A percentile compares a stretch with the other conserved stretches of the same genome.
Evolutionary conservation across 92 coral and sea anemone genomes (phyloP).

Genomic region (Epizoanthus ramosus): DNA sequence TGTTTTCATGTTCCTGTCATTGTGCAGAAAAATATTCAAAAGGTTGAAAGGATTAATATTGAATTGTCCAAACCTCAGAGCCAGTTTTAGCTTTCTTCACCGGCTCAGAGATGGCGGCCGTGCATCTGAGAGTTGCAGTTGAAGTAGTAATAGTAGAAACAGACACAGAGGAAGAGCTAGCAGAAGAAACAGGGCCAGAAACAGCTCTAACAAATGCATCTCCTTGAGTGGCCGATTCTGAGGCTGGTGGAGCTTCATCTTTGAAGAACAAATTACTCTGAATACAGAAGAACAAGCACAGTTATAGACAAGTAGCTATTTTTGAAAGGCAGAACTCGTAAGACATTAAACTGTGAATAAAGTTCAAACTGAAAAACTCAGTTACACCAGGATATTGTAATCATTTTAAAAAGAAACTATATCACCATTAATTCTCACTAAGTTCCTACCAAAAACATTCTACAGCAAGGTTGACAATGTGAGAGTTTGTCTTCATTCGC

Average conservation of each 20-base stretch:
- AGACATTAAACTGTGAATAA: not conserved
- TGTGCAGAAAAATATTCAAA: no score
- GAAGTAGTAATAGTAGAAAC: constrained; percentile 45
- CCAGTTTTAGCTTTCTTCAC: constrained; percentile 34
- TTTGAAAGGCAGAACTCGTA: not conserved
- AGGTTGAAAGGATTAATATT: not conserved
- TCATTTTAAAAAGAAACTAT: not conserved
- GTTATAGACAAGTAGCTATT: not conserved
- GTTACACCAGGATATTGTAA: not conserved
- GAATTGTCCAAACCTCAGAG: constrained; percentile 34
- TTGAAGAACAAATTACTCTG: constrained; percentile 92
- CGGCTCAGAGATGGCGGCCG: constrained; percentile 40
- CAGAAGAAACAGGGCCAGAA: constrained; percentile 41
- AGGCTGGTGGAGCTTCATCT: constrained; percentile 70
- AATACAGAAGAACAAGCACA: constrained; percentile 20
- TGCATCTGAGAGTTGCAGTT: constrained; percentile 47
- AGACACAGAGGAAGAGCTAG: constrained; percentile 38
- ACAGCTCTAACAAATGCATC: constrained; percentile 77
- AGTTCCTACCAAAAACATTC: constrained; percentile 60
- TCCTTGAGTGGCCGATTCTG: constrained; percentile 63
- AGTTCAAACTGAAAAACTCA: not conserved
- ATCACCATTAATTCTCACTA: not conserved
- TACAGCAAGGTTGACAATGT: not conserved
- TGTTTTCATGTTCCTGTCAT: no score
- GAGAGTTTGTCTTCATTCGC: constrained; percentile 1